Conservation (phyloP, 1,140 invertebrate genomes). For the Nephila pilipes region DNA sequence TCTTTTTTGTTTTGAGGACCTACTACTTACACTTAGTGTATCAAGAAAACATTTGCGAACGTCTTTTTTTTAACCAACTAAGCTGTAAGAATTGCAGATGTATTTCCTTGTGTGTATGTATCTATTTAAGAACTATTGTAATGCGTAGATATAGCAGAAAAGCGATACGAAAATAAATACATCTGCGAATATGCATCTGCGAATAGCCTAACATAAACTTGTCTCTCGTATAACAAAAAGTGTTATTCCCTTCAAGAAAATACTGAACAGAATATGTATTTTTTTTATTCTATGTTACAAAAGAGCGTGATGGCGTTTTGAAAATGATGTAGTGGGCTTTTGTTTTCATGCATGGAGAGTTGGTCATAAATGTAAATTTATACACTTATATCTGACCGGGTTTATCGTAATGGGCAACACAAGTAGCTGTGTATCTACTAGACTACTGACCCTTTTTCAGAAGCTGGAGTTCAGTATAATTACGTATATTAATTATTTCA, state of each 20-base stretch:
- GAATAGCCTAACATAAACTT: conserved; percentile 51
- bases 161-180: conserved; percentile 38
- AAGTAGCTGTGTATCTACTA: neutral
- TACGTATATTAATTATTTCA: conserved; percentile 46
- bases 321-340: conserved; percentile 45
- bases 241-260: conserved; percentile 37
- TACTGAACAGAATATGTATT: conserved; percentile 44
- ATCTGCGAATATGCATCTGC: neutral
- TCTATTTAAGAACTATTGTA: conserved; percentile 12
- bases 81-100: neutral
- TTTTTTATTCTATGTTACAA: conserved; percentile 66
- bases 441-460: conserved; percentile 35
- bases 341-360: conserved; percentile 35
- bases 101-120: conserved; percentile 17
- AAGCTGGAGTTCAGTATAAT: conserved; percentile 11
- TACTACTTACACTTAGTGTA: too few species aligned
- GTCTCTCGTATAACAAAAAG: conserved; percentile 35
- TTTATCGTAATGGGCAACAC: conserved; percentile 19
- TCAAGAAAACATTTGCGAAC: too few species aligned
- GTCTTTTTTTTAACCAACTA: too few species aligned
- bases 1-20: too few species aligned
- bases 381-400: conserved; percentile 13
- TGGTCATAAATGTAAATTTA: conserved; percentile 8
- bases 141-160: conserved; percentile 13
- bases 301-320: conserved; percentile 33